phyloP scores from a whole-genome alignment of 1,140 invertebrate genomes.

The Dreissena polymorpha region DNA sequence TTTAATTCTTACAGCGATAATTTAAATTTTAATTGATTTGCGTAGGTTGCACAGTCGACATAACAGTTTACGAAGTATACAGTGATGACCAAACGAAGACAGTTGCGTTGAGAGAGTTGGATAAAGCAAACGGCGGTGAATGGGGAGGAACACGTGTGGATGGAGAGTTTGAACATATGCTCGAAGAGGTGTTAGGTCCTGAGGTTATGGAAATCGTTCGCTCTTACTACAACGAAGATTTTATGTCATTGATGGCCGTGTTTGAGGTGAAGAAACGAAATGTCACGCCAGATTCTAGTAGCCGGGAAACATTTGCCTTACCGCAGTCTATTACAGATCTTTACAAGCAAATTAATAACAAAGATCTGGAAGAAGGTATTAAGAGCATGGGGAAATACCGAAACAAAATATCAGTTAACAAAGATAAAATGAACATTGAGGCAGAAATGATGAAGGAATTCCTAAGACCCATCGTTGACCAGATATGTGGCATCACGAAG shows the following conservation, averaged over 20 bases:
- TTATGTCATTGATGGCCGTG: background rate
- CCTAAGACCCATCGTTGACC: slow-evolving; percentile 1
- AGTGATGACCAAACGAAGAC: background rate
- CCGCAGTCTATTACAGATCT: background rate
- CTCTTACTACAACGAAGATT: slow-evolving; percentile 13
- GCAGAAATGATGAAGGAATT: slow-evolving; percentile 6
- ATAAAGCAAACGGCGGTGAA: slow-evolving; percentile 47
- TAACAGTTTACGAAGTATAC: slow-evolving; percentile 34
- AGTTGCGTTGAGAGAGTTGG: slow-evolving; percentile 11
- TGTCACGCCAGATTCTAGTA: background rate
- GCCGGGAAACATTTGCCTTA: background rate
- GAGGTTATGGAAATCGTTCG: slow-evolving; percentile 37
- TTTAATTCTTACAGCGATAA: background rate
- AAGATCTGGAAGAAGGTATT: background rate
- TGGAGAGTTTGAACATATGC: slow-evolving; percentile 11
- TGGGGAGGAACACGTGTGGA: slow-evolving; percentile 27
- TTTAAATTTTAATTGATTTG: no score
- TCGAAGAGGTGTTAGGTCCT: slow-evolving; percentile 11
- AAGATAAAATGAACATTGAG: slow-evolving; percentile 24
- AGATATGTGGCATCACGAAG: background rate
- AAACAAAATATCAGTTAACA: background rate
- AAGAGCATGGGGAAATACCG: background rate
- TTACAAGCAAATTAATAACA: slow-evolving; percentile 19
- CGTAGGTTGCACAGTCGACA: slow-evolving; percentile 45
- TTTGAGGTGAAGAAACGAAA: slow-evolving; percentile 44